Percentiles rank a stretch among this genome's conserved stretches.
These are phyloP conservation scores for Heliconius nattereri DNA, from an alignment of 1,140 invertebrate genomes.

Conservation along the genomic window DNA sequence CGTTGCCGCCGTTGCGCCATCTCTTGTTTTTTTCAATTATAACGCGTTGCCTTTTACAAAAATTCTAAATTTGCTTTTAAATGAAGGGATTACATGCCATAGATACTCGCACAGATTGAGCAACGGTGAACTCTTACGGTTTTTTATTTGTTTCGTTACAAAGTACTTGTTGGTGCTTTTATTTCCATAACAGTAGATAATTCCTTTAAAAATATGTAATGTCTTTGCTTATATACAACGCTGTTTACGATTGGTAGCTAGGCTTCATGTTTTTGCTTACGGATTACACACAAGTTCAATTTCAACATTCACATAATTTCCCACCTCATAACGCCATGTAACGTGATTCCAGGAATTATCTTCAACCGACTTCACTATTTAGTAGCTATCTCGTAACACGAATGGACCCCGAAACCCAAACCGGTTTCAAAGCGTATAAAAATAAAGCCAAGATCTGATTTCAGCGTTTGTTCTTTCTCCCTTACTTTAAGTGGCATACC, in stretches of 20 bases:
- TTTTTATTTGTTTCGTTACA: background rate
- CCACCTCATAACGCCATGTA: conserved; percentile 57
- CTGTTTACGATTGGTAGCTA: background rate
- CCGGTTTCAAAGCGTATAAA: conserved; percentile 49
- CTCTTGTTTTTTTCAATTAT: conserved; percentile 61
- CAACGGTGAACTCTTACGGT: background rate
- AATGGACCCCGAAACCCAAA: conserved; percentile 48
- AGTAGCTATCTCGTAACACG: conserved; percentile 60
- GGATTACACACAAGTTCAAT: conserved; percentile 32
- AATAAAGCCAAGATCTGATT: conserved; percentile 49
- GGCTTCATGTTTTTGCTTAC: background rate
- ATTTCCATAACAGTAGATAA: background rate
- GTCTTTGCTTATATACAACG: background rate
- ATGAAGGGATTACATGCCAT: conserved; percentile 18
- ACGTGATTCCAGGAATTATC: conserved; percentile 69
- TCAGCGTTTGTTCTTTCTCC: conserved; percentile 55
- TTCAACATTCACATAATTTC: conserved; percentile 57
- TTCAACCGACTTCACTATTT: conserved; percentile 60
- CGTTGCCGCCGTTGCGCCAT: conserved; percentile 51
- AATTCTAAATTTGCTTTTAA: conserved; percentile 44
- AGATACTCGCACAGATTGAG: conserved; percentile 10
- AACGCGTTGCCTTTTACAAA: conserved; percentile 47
- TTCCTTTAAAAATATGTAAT: background rate
- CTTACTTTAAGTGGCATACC: conserved; percentile 57
- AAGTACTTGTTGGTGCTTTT: conserved; percentile 9